These are phyloP conservation scores for Drosophila fulvimacula DNA, from an alignment of 2,888 invertebrate genomes.

Conservation along the genomic window DNA sequence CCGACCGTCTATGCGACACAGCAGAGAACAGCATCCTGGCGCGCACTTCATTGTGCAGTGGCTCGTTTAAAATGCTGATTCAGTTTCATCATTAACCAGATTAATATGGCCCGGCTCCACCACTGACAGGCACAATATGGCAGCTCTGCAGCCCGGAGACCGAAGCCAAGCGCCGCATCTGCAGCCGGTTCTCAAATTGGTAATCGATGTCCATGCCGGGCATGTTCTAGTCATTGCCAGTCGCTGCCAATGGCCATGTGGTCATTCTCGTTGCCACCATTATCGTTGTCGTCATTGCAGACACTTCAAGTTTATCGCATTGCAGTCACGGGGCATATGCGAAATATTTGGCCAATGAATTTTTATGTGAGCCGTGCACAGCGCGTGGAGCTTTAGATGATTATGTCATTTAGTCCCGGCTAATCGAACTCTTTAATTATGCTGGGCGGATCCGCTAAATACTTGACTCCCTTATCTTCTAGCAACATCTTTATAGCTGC, in stretches of 20 bases:
- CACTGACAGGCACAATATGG: constrained; percentile 81
- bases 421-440: constrained; percentile 51
- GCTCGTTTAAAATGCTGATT: constrained; percentile 85
- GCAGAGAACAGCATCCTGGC: constrained; percentile 24
- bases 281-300: constrained; percentile 59
- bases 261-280: constrained; percentile 46
- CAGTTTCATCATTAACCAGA: constrained; percentile 85
- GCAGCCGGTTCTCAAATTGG: constrained; percentile 52
- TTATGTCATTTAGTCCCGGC: constrained; percentile 52
- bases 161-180: constrained; percentile 35
- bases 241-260: constrained; percentile 64
- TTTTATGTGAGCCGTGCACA: constrained; percentile 56
- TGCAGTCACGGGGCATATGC: constrained; percentile 72
- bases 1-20: constrained; percentile 70
- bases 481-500: neutral
- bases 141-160: constrained; percentile 22
- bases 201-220: constrained; percentile 57
- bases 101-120: constrained; percentile 84
- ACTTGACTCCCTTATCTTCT: neutral
- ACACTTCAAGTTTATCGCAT: constrained; percentile 77
- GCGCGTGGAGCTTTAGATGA: constrained; percentile 53
- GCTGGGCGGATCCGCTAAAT: neutral
- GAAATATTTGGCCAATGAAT: constrained; percentile 76
- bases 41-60: constrained; percentile 76
- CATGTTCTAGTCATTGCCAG: constrained; percentile 69